A percentile compares a stretch with the other conserved stretches of the same genome.
phyloP scores from a whole-genome alignment of 2,113 vertebrate genomes.

The Struthio camelus region DNA sequence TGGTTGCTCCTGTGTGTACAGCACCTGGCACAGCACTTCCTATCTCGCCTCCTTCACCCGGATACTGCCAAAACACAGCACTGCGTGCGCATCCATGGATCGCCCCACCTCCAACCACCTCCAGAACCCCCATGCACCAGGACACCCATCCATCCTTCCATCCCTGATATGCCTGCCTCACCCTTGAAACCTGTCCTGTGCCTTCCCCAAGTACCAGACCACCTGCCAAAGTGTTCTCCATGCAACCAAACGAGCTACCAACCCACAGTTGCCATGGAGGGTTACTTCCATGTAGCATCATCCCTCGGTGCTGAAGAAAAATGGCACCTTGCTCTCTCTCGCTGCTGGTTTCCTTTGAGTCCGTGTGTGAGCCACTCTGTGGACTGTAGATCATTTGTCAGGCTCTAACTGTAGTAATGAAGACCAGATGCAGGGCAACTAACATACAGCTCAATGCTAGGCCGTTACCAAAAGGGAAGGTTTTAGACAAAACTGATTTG shows the following conservation, averaged over 20 bases:
- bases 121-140: neutral
- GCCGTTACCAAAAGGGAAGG: neutral
- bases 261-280: neutral
- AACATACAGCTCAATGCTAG: neutral
- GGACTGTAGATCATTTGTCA: neutral
- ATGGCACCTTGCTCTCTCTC: neutral
- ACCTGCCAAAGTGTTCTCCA: neutral
- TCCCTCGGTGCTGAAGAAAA: neutral
- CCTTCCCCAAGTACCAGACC: neutral
- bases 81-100: neutral
- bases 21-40: neutral
- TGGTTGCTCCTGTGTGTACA: neutral
- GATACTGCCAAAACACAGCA: neutral
- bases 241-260: neutral
- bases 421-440: neutral
- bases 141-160: neutral
- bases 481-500: neutral
- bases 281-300: neutral
- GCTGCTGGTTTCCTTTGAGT: neutral
- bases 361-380: fast-evolving
- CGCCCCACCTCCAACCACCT: neutral
- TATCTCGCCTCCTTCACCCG: neutral
- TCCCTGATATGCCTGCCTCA: fast-evolving
- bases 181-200: neutral
- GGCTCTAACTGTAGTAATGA: neutral